Evolutionary conservation across 2,888 invertebrate species (phyloP), one percentile per base, ranked within the genome.

Genomic region (Dicyrtoma fusca): DNA sequence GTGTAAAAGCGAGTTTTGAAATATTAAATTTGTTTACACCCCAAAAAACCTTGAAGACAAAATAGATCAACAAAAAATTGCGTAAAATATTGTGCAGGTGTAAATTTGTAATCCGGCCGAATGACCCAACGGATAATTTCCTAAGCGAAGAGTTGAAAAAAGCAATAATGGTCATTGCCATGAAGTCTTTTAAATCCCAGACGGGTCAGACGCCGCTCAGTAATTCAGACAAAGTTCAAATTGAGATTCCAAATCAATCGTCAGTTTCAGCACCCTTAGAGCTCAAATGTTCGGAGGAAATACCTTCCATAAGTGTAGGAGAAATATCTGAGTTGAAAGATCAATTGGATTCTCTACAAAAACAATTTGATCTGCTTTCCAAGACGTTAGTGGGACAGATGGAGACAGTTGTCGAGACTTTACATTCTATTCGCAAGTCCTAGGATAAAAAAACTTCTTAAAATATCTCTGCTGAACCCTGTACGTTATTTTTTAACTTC

Each of bases 61-160:
- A 34, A 34, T 34, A 34, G 34, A 34, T 8, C 34, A 5, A 34
- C 34, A 34, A 5, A 8, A 3, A 34, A 5, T 34, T 8, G 4
- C 34, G 34, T 23, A n/a, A 17, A 23, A 21, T 55, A 44, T 1
- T 59, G 13, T 59, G 1, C 10, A 71, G 71, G 63, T 89, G 90
- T 76, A 87, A 88, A 10, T 86, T 92, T 55, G 89, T 90, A 75
- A 89, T 92, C 75, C 86, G 90, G 69, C 92, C 92, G 0, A 92
- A 93, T 81, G 92, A 93, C 83, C 92, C 92, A 0, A 85, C 92
- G 66, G 93, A 93, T 80, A 89, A 87, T 69, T 87, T 91, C 81
- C 85, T 89, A 80, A 92, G 92, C 0, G 89, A 88, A 81, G 90
- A 92, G 53, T 84, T 92, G 69, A 89, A 92, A 79, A 34, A 25